Evolutionary conservation across 2,888 invertebrate species (phyloP), one percentile per base, ranked within the genome.

Genomic region (Drosophila subquinaria): DNA sequence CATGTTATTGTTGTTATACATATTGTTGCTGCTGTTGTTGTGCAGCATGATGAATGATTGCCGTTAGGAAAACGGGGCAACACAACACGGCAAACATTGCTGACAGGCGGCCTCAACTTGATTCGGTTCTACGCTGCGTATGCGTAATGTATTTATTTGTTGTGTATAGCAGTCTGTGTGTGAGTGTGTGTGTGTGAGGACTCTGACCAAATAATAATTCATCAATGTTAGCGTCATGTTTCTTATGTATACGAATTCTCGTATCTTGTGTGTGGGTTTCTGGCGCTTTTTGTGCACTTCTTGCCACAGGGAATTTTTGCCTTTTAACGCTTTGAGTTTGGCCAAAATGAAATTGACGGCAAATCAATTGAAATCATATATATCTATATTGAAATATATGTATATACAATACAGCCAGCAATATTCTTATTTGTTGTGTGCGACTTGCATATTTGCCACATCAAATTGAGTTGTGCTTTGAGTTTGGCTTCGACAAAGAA

Each of bases 331-430:
- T 55, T 56, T 56, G 56, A 66, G 51, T 50, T 70, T 69, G 73
- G 67, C 73, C 52, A 45, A 79, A 82, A 80, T 73, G 67, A 87
- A 84, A 84, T 89, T 89, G 86, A 87, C 80, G 85, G 78, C 88
- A 89, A 87, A 87, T 87, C 89, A 89, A 86, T 89, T 89, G 89
- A 84, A 76, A 70, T 80, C 79, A 62, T 71, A 67, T 50, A 69
- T 35, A 64, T 45, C 77, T 69, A 57, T 36, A 20, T 42, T 57
- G 42, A 51, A 23, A 63, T 30, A 36, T 50, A 6, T 27, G 50
- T 48, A 50, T 23, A 20, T 47, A 35, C 5, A 33, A 42, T 0
- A 15, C 20, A 36, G 42, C 23, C 27, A 51, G 56, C 56, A 64
- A 79, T 72, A 55, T 23, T 23, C 23, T 23, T 48, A 42, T 62